These are phyloP conservation scores for Drosophila colorata DNA, from an alignment of 2,888 invertebrate genomes.

Conservation along the genomic window DNA sequence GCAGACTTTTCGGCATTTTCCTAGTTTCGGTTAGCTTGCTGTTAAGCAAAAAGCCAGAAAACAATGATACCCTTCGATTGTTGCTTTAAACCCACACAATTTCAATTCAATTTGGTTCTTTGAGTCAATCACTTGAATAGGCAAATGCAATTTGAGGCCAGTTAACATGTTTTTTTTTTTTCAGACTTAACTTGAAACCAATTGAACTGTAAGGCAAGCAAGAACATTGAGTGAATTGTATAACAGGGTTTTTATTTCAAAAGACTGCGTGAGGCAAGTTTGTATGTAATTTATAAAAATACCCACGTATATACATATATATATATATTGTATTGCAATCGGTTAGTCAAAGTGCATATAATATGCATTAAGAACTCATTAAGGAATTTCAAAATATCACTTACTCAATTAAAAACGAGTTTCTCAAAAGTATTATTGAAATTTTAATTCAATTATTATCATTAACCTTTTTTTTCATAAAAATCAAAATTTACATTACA, in stretches of 20 bases:
- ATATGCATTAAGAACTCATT: too few relatives aligned
- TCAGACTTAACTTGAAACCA: background rate
- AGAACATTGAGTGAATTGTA: background rate
- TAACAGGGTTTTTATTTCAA: background rate
- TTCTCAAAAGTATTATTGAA: too few relatives aligned
- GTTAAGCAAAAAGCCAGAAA: background rate
- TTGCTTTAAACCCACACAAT: background rate
- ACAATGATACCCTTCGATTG: background rate
- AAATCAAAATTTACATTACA: too few relatives aligned
- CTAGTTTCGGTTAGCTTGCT: slow-evolving; percentile 1
- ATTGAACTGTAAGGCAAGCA: background rate
- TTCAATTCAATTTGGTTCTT: background rate
- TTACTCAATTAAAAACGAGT: too few relatives aligned
- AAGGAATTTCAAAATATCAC: too few relatives aligned
- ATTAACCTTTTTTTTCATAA: too few relatives aligned
- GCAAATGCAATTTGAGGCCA: slow-evolving; percentile 29
- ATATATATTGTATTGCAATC: too few relatives aligned
- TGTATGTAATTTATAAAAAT: too few relatives aligned
- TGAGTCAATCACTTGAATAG: background rate
- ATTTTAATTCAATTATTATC: too few relatives aligned
- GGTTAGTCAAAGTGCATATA: too few relatives aligned
- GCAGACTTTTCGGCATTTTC: slow-evolving; percentile 22
- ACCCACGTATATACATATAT: too few relatives aligned
- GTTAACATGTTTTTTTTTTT: slow-evolving; percentile 1
- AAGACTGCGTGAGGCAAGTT: too few relatives aligned